Conservation (phyloP, 92 coral and sea anemone species). For the Meandrina meandrites region DNA sequence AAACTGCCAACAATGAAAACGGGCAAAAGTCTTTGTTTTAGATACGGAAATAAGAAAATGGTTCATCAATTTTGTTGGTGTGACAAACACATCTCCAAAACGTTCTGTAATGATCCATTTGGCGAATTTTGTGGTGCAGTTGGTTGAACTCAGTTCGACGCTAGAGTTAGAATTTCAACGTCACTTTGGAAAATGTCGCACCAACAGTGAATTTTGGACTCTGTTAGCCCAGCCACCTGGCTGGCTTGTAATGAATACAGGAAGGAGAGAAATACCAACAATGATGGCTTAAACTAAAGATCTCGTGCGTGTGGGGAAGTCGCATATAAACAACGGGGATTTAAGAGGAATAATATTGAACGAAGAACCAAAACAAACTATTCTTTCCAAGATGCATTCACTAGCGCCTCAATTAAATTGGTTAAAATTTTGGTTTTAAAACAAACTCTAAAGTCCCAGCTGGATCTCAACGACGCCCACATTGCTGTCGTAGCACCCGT, state of each 20-base stretch:
- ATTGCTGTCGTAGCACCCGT: background rate
- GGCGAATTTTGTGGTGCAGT: background rate
- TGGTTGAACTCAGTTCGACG: background rate
- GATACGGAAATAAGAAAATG: constrained; percentile 11
- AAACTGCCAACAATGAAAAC: constrained; percentile 11
- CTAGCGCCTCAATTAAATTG: background rate
- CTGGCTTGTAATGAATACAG: background rate
- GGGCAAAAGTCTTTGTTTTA: constrained; percentile 11
- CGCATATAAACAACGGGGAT: background rate
- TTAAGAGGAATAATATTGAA: background rate
- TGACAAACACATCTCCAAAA: background rate
- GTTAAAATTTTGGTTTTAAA: background rate
- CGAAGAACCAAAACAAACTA: background rate
- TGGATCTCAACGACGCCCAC: constrained; percentile 12
- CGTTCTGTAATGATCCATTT: too few relatives aligned
- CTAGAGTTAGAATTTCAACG: background rate
- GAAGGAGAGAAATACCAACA: background rate
- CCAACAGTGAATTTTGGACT: background rate
- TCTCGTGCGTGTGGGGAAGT: constrained; percentile 1
- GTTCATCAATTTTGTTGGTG: background rate
- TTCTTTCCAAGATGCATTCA: background rate
- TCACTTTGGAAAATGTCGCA: background rate
- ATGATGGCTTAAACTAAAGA: background rate
- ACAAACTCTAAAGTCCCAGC: background rate
- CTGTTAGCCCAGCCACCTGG: background rate